Percentiles rank a stretch among this genome's conserved stretches.
phyloP scores from a whole-genome alignment of 2,113 vertebrate genomes.

The Sinocyclocheilus anophthalmus region DNA sequence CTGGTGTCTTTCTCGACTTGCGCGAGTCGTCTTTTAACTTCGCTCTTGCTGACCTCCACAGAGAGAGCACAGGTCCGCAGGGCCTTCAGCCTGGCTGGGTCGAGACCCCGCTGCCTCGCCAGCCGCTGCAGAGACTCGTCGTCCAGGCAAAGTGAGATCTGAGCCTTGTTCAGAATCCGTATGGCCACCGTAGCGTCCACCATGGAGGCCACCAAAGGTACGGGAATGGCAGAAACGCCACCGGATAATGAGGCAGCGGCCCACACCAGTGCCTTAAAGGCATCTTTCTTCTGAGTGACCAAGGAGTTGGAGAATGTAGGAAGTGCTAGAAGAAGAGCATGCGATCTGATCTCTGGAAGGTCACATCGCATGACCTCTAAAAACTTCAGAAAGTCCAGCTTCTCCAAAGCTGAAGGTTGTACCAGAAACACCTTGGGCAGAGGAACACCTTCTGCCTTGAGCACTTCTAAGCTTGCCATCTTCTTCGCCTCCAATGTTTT shows the following conservation, averaged over 20 bases:
- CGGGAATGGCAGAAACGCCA: slow-evolving; percentile 70
- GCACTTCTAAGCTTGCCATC: slow-evolving; percentile 60
- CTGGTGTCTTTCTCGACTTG: slow-evolving; percentile 66
- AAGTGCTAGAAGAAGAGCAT: slow-evolving; percentile 70
- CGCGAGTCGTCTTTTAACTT: slow-evolving; percentile 67
- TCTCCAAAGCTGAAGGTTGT: slow-evolving; percentile 64
- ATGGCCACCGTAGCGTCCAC: slow-evolving; percentile 70
- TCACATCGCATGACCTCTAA: slow-evolving; percentile 67
- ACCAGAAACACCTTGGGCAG: slow-evolving; percentile 69
- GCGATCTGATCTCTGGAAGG: slow-evolving; percentile 71
- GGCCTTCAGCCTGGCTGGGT: slow-evolving; percentile 59
- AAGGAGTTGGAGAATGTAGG: slow-evolving; percentile 62
- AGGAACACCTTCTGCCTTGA: slow-evolving; percentile 65
- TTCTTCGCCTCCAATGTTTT: slow-evolving; percentile 62
- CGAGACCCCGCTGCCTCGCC: slow-evolving; percentile 57
- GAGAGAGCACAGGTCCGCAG: slow-evolving; percentile 68
- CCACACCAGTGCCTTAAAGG: slow-evolving; percentile 73
- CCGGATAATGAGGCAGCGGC: slow-evolving; percentile 74
- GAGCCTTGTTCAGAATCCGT: slow-evolving; percentile 70
- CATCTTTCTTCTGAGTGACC: slow-evolving; percentile 70
- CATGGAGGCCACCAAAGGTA: slow-evolving; percentile 74
- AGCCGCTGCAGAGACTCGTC: slow-evolving; percentile 67
- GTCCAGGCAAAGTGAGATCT: slow-evolving; percentile 69
- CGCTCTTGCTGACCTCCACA: slow-evolving; percentile 68
- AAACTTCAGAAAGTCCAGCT: slow-evolving; percentile 66